Evolutionary conservation across 2,888 invertebrate species (phyloP).

Genomic region (Sepiola atlantica): DNA sequence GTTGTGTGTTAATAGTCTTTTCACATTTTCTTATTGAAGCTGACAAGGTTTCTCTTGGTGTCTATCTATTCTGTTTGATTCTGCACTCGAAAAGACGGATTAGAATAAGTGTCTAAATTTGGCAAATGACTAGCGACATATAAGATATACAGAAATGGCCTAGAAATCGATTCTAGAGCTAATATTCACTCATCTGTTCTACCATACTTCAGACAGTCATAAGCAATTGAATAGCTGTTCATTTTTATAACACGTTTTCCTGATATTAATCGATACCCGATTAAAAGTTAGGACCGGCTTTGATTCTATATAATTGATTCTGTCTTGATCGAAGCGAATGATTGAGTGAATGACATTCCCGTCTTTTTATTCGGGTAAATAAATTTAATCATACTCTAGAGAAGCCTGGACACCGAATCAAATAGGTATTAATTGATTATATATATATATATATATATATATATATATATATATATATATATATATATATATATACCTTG

Average conservation of each 20-base stretch:
- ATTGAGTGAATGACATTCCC: not conserved
- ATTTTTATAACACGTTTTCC: not conserved
- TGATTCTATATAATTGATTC: not conserved
- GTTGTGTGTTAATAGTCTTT: not conserved
- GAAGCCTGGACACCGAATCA: slow-evolving; percentile 32
- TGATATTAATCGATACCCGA: not conserved
- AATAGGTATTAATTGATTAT: not conserved
- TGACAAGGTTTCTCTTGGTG: not conserved
- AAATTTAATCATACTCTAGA: not conserved
- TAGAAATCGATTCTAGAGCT: not conserved
- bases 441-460: not conserved
- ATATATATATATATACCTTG: not conserved
- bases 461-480: too few relatives aligned
- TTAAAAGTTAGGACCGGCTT: not conserved
- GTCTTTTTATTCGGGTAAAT: not conserved
- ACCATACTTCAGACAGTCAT: not conserved
- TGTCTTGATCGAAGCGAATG: not conserved
- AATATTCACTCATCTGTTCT: not conserved
- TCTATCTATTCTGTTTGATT: not conserved
- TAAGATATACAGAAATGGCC: not conserved
- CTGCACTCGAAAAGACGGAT: not conserved
- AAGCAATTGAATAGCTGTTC: not conserved
- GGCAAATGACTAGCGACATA: not conserved
- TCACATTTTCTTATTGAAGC: not conserved
- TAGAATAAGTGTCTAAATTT: not conserved